phyloP scores from a whole-genome alignment of 2,888 invertebrate species.

The Pseudococcus viburni region DNA sequence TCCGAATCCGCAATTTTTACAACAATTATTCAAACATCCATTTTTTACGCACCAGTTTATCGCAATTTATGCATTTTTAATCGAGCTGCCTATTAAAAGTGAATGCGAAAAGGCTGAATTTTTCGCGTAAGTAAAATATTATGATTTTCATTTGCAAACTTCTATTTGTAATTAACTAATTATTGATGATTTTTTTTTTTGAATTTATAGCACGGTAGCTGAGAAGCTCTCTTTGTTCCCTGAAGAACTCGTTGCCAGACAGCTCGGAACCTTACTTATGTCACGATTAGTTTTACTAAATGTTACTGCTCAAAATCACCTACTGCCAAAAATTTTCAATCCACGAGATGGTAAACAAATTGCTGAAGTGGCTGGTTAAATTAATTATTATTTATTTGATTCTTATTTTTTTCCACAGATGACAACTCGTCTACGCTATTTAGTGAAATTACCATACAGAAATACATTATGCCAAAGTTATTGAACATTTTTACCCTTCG shows the following conservation, averaged over 20 bases:
- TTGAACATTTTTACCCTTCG: conserved; percentile 87
- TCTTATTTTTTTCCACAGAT: conserved; percentile 65
- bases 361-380: neutral
- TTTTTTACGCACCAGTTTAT: conserved; percentile 91
- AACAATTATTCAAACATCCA: conserved; percentile 79
- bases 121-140: conserved; percentile 75
- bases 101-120: conserved; percentile 84
- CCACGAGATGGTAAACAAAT: conserved; percentile 78
- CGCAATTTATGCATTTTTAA: conserved; percentile 85
- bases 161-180: conserved; percentile 16
- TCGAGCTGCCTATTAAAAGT: conserved; percentile 84
- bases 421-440: conserved; percentile 78
- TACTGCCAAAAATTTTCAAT: conserved; percentile 81
- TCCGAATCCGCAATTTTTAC: conserved; percentile 78
- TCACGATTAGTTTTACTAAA: conserved; percentile 90
- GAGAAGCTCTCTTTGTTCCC: conserved; percentile 81
- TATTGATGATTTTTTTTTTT: neutral
- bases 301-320: conserved; percentile 81
- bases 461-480: conserved; percentile 82
- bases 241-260: conserved; percentile 85
- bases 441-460: conserved; percentile 79
- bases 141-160: neutral
- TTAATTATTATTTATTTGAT: conserved; percentile 37
- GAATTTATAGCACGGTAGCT: conserved; percentile 75
- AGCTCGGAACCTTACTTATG: conserved; percentile 83